These are phyloP conservation scores for Tineola bisselliella DNA, from an alignment of 2,888 invertebrate genomes.

Conservation along the genomic window DNA sequence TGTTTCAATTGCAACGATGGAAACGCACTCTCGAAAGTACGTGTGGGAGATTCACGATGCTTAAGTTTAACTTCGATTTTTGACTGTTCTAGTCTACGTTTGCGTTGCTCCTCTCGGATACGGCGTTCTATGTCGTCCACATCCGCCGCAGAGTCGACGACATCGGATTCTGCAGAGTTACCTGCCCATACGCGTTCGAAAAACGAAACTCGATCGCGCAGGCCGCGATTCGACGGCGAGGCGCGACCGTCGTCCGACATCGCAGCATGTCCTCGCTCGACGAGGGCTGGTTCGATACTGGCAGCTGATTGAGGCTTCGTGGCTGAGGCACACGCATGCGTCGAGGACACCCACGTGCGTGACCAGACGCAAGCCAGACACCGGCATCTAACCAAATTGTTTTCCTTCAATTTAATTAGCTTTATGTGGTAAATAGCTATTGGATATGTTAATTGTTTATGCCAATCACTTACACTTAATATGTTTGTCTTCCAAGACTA, in stretches of 20 bases:
- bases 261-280: constrained; percentile 56
- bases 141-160: constrained; percentile 56
- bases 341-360: background rate
- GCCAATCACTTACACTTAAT: too few relatives aligned
- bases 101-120: constrained; percentile 62
- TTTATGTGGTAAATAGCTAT: background rate
- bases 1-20: constrained; percentile 60
- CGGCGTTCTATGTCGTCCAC: constrained; percentile 71
- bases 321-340: constrained; percentile 19
- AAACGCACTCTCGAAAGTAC: constrained; percentile 35
- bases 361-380: constrained; percentile 1
- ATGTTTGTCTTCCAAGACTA: too few relatives aligned
- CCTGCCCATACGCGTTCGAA: constrained; percentile 83
- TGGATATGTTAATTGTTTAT: too few relatives aligned
- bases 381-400: background rate
- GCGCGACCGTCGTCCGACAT: constrained; percentile 65
- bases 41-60: constrained; percentile 57
- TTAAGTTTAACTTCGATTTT: constrained; percentile 71
- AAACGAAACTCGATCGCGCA: constrained; percentile 79
- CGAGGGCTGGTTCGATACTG: constrained; percentile 65
- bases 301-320: constrained; percentile 16
- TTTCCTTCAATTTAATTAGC: background rate
- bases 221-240: constrained; percentile 62
- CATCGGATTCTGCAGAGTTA: constrained; percentile 41
- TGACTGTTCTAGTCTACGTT: constrained; percentile 62